Conservation (phyloP, 2,797 vertebrate genomes). For the Gila robusta region DNA sequence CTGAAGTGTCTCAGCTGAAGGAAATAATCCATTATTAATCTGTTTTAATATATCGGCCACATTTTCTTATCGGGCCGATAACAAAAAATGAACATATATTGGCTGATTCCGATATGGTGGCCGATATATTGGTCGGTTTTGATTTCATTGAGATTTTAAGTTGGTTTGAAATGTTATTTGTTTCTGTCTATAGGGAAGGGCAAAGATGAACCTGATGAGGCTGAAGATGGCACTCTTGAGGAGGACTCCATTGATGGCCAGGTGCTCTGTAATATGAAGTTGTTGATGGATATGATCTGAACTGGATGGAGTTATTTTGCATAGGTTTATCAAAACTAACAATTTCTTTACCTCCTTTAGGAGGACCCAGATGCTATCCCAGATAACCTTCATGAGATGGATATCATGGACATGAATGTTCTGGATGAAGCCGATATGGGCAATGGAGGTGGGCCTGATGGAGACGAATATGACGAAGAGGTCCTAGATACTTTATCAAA, state of each 20-base stretch:
- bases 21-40: no score
- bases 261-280: conserved; percentile 71
- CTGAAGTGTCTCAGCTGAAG: no score
- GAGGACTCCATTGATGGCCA: conserved; percentile 89
- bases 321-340: neutral
- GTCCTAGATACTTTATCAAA: conserved; percentile 75
- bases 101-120: no score
- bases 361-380: conserved; percentile 84
- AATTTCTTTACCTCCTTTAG: conserved; percentile 65
- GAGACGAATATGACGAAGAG: conserved; percentile 80
- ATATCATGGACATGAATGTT: conserved; percentile 89
- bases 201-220: conserved; percentile 82
- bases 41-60: no score
- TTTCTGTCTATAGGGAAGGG: conserved; percentile 78
- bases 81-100: no score
- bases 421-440: conserved; percentile 89
- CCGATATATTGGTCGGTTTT: neutral
- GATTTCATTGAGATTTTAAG: neutral
- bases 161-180: neutral
- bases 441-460: conserved; percentile 78
- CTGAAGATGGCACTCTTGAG: conserved; percentile 86
- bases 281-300: neutral
- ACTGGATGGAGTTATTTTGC: neutral
- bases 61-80: no score
- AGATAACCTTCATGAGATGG: conserved; percentile 88